phyloP scores from a whole-genome alignment of 2,113 vertebrate species.

The Morphnarchus princeps region DNA sequence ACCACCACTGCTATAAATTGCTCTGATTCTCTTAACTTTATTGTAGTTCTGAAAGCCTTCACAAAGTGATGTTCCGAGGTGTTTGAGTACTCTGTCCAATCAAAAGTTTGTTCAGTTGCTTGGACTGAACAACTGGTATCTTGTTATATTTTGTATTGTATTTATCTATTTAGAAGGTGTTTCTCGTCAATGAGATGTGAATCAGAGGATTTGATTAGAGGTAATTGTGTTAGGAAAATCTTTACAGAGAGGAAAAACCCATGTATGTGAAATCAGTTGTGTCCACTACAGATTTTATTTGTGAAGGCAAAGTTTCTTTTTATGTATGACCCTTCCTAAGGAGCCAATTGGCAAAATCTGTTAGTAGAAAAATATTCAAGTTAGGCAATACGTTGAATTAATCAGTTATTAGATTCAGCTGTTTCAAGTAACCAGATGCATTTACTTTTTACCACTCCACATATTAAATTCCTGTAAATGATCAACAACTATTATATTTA shows the following conservation, averaged over 20 bases:
- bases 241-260: rapidly evolving
- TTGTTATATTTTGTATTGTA: background rate
- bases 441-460: background rate
- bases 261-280: background rate
- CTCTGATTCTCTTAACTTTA: background rate
- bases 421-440: background rate
- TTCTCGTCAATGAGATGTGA: background rate
- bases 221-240: background rate
- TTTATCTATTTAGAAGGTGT: background rate
- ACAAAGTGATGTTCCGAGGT: background rate
- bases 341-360: background rate
- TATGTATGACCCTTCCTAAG: background rate
- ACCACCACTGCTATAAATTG: background rate
- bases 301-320: background rate
- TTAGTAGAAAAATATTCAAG: background rate
- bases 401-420: background rate
- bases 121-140: background rate
- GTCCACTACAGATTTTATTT: background rate
- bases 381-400: background rate
- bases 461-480: background rate
- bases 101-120: background rate
- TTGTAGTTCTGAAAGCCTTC: background rate
- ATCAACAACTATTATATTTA: background rate
- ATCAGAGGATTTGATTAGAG: background rate
- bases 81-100: background rate